Percentiles rank a stretch among this genome's conserved stretches.
phyloP scores from a whole-genome alignment of 2,888 invertebrate genomes.

The Siphlonurus alternatus region DNA sequence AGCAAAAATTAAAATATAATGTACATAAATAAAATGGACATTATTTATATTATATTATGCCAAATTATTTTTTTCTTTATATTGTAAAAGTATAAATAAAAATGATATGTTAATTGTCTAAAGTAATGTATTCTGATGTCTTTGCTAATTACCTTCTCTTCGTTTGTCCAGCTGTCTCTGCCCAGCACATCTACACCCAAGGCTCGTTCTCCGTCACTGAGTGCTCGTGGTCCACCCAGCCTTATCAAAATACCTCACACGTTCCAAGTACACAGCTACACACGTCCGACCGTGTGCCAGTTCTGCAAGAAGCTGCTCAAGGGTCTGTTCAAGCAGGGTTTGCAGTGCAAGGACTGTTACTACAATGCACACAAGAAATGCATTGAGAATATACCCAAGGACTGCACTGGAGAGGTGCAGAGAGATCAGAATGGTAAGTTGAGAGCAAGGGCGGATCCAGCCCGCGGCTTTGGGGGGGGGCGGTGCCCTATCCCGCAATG shows the following conservation, averaged over 20 bases:
- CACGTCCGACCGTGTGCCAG: slow-evolving; percentile 90
- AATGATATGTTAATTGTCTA: too few relatives aligned
- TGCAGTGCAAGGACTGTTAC: slow-evolving; percentile 95
- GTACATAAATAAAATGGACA: too few relatives aligned
- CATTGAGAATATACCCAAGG: slow-evolving; percentile 72
- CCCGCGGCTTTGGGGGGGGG: too few relatives aligned
- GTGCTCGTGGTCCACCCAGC: slow-evolving; percentile 30
- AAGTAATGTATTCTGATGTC: too few relatives aligned
- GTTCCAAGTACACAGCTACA: slow-evolving; percentile 92
- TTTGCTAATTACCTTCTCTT: too few relatives aligned
- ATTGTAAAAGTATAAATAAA: too few relatives aligned
- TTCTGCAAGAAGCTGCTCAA: slow-evolving; percentile 88
- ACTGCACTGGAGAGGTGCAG: slow-evolving; percentile 68
- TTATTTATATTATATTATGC: too few relatives aligned
- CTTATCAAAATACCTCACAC: slow-evolving; percentile 72
- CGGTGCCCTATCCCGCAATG: too few relatives aligned
- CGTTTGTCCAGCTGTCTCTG: slow-evolving; percentile 12
- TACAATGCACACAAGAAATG: slow-evolving; percentile 95
- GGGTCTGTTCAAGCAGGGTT: slow-evolving; percentile 89
- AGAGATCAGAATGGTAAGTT: slow-evolving; percentile 30
- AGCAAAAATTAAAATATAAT: too few relatives aligned
- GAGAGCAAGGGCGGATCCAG: too few relatives aligned
- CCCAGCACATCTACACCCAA: slow-evolving; percentile 26
- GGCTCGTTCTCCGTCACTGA: slow-evolving; percentile 50
- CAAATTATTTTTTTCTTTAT: too few relatives aligned